phyloP scores from a whole-genome alignment of 1,140 invertebrate species.

The Listronotus bonariensis region DNA sequence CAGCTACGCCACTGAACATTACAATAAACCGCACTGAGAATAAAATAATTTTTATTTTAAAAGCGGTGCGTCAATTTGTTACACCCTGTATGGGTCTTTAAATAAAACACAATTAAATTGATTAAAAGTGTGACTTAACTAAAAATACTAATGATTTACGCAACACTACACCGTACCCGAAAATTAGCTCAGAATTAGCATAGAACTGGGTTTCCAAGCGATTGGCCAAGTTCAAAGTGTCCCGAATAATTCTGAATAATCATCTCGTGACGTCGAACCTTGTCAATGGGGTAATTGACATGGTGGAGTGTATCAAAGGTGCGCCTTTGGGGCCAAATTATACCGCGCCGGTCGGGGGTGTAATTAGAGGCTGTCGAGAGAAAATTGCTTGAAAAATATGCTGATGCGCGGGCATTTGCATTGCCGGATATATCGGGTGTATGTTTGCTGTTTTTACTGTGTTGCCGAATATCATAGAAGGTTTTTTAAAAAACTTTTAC shows the following conservation, averaged over 20 bases:
- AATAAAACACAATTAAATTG: too few species aligned
- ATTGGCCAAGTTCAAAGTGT: constrained; percentile 37
- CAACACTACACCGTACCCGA: too few species aligned
- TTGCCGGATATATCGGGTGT: constrained; percentile 11
- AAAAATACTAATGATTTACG: too few species aligned
- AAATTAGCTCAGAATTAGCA: too few species aligned
- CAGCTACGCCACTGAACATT: too few species aligned
- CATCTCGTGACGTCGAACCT: constrained; percentile 30
- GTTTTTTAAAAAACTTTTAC: too few species aligned
- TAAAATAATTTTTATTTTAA: too few species aligned
- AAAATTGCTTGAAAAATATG: constrained; percentile 56
- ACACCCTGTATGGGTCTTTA: too few species aligned
- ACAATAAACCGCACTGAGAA: too few species aligned
- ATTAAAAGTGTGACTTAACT: too few species aligned
- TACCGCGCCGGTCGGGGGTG: constrained; percentile 51
- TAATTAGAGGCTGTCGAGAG: constrained; percentile 54
- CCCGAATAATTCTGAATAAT: constrained; percentile 35
- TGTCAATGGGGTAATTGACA: constrained; percentile 53
- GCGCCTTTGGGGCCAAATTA: constrained; percentile 52
- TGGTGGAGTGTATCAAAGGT: constrained; percentile 53
- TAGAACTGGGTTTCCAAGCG: constrained; percentile 11
- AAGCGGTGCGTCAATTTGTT: too few species aligned
- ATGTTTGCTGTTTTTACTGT: constrained; percentile 26
- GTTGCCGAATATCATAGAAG: neutral
- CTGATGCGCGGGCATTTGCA: constrained; percentile 42